Percentiles rank a stretch among this genome's conserved stretches.
phyloP scores from a whole-genome alignment of 2,888 invertebrate genomes.

The Anagyrus pseudococci region DNA sequence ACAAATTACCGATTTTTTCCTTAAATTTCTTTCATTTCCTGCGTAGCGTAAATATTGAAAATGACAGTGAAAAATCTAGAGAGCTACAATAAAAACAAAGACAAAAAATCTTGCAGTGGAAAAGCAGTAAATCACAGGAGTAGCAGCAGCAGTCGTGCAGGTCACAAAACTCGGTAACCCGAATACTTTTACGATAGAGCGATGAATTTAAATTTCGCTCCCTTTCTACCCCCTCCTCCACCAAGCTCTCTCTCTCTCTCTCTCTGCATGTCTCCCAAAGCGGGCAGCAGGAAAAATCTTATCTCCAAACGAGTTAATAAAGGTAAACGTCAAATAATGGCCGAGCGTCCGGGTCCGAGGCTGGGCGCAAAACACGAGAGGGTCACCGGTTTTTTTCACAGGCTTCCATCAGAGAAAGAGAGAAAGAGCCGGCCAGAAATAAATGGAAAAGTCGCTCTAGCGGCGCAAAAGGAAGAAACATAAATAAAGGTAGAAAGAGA shows the following conservation, averaged over 20 bases:
- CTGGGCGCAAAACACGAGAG: background rate
- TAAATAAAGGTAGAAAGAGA: conserved; percentile 9
- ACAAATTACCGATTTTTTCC: too few relatives aligned
- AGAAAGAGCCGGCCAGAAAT: conserved; percentile 16
- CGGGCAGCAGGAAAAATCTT: conserved; percentile 25
- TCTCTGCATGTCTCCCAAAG: too few relatives aligned
- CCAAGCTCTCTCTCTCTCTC: too few relatives aligned
- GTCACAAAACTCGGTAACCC: conserved; percentile 24
- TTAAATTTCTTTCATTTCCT: too few relatives aligned
- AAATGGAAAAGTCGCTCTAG: conserved; percentile 30
- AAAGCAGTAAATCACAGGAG: conserved; percentile 1
- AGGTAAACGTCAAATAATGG: conserved; percentile 38
- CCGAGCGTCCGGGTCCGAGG: conserved; percentile 3
- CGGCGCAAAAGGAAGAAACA: background rate
- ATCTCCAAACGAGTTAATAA: conserved; percentile 38
- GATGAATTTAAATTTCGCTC: conserved; percentile 32
- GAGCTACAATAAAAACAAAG: too few relatives aligned
- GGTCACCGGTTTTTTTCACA: conserved; percentile 21
- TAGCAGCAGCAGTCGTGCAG: background rate
- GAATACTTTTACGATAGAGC: conserved; percentile 8
- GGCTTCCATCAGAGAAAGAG: conserved; percentile 28
- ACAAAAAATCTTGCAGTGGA: conserved; percentile 6
- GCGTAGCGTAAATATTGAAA: too few relatives aligned
- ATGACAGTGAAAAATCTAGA: too few relatives aligned
- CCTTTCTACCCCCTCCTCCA: background rate